Percentiles rank a stretch among this genome's conserved stretches.
phyloP scores from a whole-genome alignment of 1,140 invertebrate species.

The Lordiphosa collinella region DNA sequence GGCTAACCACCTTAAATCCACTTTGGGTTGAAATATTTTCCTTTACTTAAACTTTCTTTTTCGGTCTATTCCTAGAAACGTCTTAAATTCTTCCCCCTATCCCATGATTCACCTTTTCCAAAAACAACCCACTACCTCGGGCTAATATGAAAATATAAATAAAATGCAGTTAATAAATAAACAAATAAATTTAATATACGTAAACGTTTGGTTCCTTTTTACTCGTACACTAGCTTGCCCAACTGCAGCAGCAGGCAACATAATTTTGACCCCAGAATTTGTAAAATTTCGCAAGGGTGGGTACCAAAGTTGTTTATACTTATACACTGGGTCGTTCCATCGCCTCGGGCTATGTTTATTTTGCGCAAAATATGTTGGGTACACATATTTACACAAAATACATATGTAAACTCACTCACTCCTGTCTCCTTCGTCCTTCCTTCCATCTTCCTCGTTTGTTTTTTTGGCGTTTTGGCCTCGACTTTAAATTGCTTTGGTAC shows the following conservation, averaged over 20 bases:
- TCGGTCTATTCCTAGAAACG: neutral
- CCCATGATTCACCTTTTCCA: neutral
- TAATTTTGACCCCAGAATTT: conserved; percentile 13
- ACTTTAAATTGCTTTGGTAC: conserved; percentile 77
- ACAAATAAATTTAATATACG: conserved; percentile 72
- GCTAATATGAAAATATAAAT: conserved; percentile 54
- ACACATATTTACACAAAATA: conserved; percentile 72
- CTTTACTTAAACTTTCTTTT: no score
- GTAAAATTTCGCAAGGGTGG: conserved; percentile 15
- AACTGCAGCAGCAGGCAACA: conserved; percentile 23
- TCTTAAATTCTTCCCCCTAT: neutral
- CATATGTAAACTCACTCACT: conserved; percentile 51
- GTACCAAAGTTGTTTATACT: conserved; percentile 39
- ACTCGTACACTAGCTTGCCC: conserved; percentile 7
- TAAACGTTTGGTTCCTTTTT: conserved; percentile 24
- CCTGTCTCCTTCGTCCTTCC: neutral
- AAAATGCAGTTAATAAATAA: conserved; percentile 75
- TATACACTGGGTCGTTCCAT: conserved; percentile 37
- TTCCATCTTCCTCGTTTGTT: neutral
- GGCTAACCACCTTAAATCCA: no score
- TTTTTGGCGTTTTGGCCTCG: conserved; percentile 57
- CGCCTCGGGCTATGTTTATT: conserved; percentile 66
- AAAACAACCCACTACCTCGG: conserved; percentile 43
- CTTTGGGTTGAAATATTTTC: no score
- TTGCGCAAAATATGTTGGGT: conserved; percentile 71